A percentile compares a stretch with the other conserved stretches of the same genome.
These are phyloP conservation scores for Graptemys geographica DNA, from an alignment of 2,797 vertebrate genomes.

Conservation along the genomic window DNA sequence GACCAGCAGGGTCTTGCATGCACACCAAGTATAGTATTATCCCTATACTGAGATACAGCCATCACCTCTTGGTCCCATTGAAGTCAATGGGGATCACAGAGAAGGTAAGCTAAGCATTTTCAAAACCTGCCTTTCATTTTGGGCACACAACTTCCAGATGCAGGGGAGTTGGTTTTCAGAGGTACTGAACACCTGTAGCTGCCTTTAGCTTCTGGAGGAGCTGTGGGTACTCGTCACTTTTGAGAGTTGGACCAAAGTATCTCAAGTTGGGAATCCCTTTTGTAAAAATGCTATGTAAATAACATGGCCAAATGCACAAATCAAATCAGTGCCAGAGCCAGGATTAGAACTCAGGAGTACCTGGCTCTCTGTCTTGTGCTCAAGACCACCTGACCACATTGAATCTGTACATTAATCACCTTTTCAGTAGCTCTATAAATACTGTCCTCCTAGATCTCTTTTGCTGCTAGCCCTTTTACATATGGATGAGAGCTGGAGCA, in stretches of 20 bases:
- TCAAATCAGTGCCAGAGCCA: not conserved
- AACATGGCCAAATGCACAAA: rapidly evolving
- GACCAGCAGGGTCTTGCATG: not conserved
- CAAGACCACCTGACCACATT: not conserved
- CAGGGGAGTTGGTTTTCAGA: not conserved
- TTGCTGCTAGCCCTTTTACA: not conserved
- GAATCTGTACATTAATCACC: not conserved
- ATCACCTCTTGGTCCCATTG: not conserved
- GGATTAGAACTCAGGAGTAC: not conserved
- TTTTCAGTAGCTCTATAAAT: not conserved
- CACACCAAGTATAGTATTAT: rapidly evolving
- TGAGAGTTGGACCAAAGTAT: not conserved
- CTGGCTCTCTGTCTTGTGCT: not conserved
- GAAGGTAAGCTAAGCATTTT: not conserved
- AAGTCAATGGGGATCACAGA: rapidly evolving
- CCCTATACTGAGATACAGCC: not conserved
- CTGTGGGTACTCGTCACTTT: rapidly evolving
- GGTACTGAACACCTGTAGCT: not conserved
- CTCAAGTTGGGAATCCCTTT: not conserved
- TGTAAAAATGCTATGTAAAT: rapidly evolving
- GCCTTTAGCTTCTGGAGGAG: not conserved
- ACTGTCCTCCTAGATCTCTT: not conserved
- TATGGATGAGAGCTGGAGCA: not conserved
- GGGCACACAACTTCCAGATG: rapidly evolving
- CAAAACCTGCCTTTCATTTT: not conserved